Conservation (phyloP, 2,888 invertebrate genomes). For the Tipula helvola region DNA sequence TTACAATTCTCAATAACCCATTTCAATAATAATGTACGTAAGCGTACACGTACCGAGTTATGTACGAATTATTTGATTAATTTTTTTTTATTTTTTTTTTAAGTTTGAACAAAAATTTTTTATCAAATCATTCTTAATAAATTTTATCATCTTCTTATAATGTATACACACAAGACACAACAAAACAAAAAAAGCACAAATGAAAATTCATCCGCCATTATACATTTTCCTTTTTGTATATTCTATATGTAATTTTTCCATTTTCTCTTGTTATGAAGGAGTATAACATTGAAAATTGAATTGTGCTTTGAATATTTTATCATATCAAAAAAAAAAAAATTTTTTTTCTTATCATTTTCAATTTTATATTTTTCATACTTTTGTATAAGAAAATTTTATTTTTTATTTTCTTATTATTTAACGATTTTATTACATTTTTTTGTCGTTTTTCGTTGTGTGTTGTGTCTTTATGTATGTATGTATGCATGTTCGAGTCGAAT, state of each 20-base stretch:
- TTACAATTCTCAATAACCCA: background rate
- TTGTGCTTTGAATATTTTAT: constrained; percentile 4
- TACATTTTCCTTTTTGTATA: background rate
- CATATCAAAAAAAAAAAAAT: too few species aligned
- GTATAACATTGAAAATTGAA: background rate
- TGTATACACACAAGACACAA: background rate
- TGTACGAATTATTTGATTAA: background rate
- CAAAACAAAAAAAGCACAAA: background rate
- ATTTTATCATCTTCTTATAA: background rate
- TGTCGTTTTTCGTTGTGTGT: background rate
- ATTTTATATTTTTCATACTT: background rate
- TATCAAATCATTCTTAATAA: constrained; percentile 4
- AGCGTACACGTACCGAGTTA: background rate
- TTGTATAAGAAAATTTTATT: background rate
- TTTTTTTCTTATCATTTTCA: constrained; percentile 4
- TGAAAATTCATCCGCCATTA: background rate
- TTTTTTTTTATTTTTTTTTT: background rate
- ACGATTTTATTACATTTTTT: background rate
- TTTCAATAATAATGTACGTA: background rate
- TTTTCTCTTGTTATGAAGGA: background rate
- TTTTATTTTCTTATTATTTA: background rate
- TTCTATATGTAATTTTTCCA: background rate
- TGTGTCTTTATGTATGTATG: background rate
- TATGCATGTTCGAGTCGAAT: background rate
- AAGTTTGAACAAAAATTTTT: background rate